Base-by-base conservation (phyloP, 2,797 vertebrate genomes). In the Limosa lapponica region DNA sequence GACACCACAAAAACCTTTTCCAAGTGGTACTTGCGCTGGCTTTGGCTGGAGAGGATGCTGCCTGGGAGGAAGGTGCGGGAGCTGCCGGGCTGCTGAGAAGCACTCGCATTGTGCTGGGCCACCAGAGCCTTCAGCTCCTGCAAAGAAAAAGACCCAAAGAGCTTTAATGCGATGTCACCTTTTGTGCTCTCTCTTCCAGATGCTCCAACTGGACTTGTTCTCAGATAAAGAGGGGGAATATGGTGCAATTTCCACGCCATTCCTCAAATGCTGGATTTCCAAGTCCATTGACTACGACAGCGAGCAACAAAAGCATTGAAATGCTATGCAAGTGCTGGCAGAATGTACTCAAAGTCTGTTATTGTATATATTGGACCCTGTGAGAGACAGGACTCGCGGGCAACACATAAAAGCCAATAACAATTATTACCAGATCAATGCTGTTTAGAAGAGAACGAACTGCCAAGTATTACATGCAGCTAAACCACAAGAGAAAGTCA, bases 81-180 rank as follows among this genome's bases (percentile, higher is more conserved):
- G 16, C 94, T 88, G 28, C 95, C 72, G 2, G 96, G 62, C 1
- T 95, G 94, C 93, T 98, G 97, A 4, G 96, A 94, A 7, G 97
- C 83, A 57, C 89, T 95, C 39, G 74, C 78, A 0, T 87, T 98
- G 12, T 98, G 97, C 77, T 98, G 98, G 32, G 98, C 92, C 90
- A 99, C 98, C 94, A 99, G 94, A 54, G 97, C 96, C 94, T 97
- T 98, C 94, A 99, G 96, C 92, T 99, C 99, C 99, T 99, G 90
- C 82, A 93, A 71, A 64, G 34, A 46, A 69, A 92, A 75, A 66
- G 14, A 83, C 12, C 18, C 77, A 48, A 12, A 87, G 37, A 87
- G 27, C 41, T 82, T 92, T 51, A 89, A 51, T 19, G 36, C 1
- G 1, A 15, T 1, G 20, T 14, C 44, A 64, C 66, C 13, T 39